A percentile compares a stretch with the other conserved stretches of the same genome.
Conservation (phyloP, 2,888 invertebrate species). For the Sminthurinus aureus region DNA sequence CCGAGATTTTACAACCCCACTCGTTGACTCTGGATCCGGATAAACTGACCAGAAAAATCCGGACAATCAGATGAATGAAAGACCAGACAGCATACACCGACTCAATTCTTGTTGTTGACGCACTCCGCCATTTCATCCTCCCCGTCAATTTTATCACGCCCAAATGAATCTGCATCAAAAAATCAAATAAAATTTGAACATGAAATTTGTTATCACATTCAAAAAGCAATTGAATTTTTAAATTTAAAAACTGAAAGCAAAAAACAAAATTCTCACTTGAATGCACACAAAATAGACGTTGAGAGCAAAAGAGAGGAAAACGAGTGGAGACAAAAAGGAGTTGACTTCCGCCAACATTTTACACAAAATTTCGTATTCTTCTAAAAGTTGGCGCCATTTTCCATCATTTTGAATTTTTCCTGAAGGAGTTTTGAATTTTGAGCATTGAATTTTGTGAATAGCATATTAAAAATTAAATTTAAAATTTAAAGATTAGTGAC, state of each 20-base stretch:
- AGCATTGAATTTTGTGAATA: background rate
- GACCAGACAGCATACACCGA: conserved; percentile 17
- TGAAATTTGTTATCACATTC: no score
- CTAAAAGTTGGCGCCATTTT: background rate
- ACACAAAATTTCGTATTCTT: conserved; percentile 11
- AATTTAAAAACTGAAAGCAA: background rate
- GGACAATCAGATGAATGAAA: conserved; percentile 9
- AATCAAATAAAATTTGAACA: background rate
- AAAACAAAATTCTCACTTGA: conserved; percentile 7
- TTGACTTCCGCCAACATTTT: background rate
- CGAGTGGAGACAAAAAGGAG: conserved; percentile 20
- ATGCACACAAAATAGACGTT: conserved; percentile 27
- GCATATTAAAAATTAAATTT: background rate
- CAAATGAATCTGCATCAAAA: background rate
- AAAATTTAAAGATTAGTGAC: background rate
- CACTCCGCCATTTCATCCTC: background rate
- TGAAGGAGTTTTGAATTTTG: background rate
- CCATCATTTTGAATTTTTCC: background rate
- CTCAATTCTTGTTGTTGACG: background rate
- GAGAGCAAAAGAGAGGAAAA: conserved; percentile 17
- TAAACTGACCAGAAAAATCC: background rate
- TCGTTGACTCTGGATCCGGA: conserved; percentile 8
- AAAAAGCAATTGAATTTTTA: conserved; percentile 2
- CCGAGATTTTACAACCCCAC: conserved; percentile 5
- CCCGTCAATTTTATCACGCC: background rate